phyloP scores from a whole-genome alignment of 2,797 vertebrate genomes.

The Pteronotus mesoamericanus region DNA sequence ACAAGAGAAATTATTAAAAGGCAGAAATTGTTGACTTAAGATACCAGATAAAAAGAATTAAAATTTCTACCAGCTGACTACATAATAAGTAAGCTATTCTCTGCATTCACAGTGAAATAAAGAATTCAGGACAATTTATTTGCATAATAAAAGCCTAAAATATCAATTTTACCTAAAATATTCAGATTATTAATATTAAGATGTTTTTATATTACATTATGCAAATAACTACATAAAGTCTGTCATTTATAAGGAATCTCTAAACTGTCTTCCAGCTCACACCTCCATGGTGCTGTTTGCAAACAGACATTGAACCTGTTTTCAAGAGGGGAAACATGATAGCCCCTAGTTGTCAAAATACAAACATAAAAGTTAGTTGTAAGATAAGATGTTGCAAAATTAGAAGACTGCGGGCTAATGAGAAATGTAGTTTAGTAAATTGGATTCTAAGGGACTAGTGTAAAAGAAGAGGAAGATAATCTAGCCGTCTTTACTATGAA shows the following conservation, averaged over 20 bases:
- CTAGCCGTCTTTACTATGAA: neutral
- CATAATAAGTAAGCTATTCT: constrained; percentile 4
- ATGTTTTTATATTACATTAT: constrained; percentile 22
- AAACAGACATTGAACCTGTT: constrained; percentile 3
- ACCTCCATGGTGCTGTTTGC: neutral
- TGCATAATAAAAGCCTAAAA: constrained; percentile 56
- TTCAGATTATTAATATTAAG: neutral
- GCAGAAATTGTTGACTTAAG: constrained; percentile 40
- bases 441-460: neutral
- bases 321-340: neutral
- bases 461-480: neutral
- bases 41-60: constrained; percentile 43
- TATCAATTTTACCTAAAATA: constrained; percentile 51
- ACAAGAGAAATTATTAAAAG: constrained; percentile 50
- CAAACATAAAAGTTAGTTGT: neutral
- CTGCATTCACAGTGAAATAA: constrained; percentile 36
- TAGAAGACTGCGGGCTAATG: neutral
- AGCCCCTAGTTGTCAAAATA: neutral
- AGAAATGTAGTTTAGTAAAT: neutral
- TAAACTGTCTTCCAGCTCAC: neutral
- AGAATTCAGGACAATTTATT: constrained; percentile 7
- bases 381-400: neutral
- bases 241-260: neutral
- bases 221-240: constrained; percentile 19
- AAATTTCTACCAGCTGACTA: constrained; percentile 29